Conservation (phyloP, 2,797 vertebrate genomes). For the Alcedo atthis region DNA sequence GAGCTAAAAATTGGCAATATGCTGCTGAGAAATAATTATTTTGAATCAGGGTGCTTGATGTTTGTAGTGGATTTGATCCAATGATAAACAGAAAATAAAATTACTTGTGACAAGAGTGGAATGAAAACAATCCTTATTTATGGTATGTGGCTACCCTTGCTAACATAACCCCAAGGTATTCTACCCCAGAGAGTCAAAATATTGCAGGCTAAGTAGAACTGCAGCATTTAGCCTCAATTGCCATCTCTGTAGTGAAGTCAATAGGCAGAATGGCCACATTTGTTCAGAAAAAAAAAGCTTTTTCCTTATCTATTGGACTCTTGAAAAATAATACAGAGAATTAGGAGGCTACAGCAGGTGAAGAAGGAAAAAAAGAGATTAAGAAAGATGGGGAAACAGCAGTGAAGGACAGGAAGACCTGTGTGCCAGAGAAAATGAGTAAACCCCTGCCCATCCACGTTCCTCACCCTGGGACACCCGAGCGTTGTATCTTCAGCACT, state of each 20-base stretch:
- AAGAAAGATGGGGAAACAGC: background rate
- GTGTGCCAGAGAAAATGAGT: background rate
- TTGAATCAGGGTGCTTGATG: background rate
- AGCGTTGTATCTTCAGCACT: background rate
- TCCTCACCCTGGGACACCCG: background rate
- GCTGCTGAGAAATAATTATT: conserved; percentile 31
- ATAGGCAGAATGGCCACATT: background rate
- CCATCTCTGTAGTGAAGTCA: background rate
- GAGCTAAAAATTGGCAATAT: background rate
- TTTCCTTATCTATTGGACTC: background rate
- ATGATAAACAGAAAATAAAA: conserved; percentile 26
- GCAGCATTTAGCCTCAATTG: background rate
- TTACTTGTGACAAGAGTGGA: background rate
- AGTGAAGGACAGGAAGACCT: background rate
- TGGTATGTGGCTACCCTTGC: background rate
- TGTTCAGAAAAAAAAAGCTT: background rate
- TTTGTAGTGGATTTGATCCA: conserved; percentile 40
- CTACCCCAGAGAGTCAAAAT: conserved; percentile 11
- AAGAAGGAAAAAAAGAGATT: background rate
- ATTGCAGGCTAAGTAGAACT: background rate
- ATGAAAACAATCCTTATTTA: conserved; percentile 57
- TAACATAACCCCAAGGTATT: conserved; percentile 27
- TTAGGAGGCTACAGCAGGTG: background rate
- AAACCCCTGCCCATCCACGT: background rate
- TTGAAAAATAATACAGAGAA: background rate